phyloP scores from a whole-genome alignment of 2,113 vertebrate genomes.

The Pelvicachromis taeniatus region DNA sequence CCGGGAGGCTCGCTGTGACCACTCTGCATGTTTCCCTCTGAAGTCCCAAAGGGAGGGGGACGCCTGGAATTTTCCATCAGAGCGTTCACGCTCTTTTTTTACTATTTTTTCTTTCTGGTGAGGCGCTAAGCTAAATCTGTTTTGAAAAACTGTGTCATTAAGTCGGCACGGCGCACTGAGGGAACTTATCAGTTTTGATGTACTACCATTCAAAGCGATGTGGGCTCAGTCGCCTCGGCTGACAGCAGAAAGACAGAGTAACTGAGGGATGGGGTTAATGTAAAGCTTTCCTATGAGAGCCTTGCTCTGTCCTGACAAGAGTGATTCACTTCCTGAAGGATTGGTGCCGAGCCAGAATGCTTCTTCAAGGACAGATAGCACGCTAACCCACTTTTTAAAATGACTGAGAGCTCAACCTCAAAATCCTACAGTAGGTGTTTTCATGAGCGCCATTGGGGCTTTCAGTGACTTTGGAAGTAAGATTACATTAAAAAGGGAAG shows the following conservation, averaged over 20 bases:
- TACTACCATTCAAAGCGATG: conserved; percentile 24
- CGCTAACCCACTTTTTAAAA: conserved; percentile 45
- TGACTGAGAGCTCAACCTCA: conserved; percentile 32
- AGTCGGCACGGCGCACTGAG: not conserved
- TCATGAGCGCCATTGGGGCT: conserved; percentile 24
- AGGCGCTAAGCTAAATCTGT: not conserved
- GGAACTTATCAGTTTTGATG: conserved; percentile 25
- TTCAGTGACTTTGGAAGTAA: conserved; percentile 10
- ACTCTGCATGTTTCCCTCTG: conserved; percentile 15
- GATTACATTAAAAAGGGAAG: not conserved
- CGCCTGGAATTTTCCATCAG: conserved; percentile 32
- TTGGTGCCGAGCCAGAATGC: conserved; percentile 44
- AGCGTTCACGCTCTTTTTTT: not conserved
- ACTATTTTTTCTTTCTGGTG: not conserved
- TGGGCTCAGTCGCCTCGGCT: conserved; percentile 12
- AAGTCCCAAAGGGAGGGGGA: not conserved
- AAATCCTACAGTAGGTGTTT: conserved; percentile 19
- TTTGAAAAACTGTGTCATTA: conserved; percentile 12
- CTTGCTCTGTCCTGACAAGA: conserved; percentile 41
- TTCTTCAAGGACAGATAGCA: conserved; percentile 65
- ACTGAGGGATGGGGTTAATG: conserved; percentile 38
- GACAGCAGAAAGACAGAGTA: conserved; percentile 43
- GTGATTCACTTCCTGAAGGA: conserved; percentile 58
- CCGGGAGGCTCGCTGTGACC: conserved; percentile 39
- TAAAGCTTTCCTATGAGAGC: conserved; percentile 48